These are phyloP conservation scores for Belonocnema kinseyi DNA, from an alignment of 1,140 invertebrate genomes.

Conservation along the genomic window DNA sequence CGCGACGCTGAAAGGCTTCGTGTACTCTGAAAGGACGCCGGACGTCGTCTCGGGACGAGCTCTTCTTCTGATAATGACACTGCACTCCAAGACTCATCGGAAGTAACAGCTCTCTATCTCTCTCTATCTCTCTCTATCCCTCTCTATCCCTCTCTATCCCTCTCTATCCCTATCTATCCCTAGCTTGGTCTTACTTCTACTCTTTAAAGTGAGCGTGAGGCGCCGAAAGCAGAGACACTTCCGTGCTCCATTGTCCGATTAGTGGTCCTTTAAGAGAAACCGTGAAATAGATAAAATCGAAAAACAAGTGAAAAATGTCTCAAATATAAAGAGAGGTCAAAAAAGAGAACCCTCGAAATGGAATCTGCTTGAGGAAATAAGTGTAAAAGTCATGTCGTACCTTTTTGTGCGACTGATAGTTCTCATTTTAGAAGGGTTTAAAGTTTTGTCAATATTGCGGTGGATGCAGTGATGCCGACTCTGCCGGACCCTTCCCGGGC, in stretches of 20 bases:
- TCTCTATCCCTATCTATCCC: not conserved
- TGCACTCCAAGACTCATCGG: slow-evolving; percentile 13
- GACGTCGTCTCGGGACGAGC: slow-evolving; percentile 25
- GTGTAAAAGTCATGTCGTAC: not conserved
- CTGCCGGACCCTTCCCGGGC: no score
- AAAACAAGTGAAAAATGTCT: no score
- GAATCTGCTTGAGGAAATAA: not conserved
- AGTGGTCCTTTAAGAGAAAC: no score
- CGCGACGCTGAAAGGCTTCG: slow-evolving; percentile 30
- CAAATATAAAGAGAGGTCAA: no score
- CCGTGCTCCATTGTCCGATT: no score
- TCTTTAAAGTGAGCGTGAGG: no score
- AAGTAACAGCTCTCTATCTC: not conserved
- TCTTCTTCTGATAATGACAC: slow-evolving; percentile 48
- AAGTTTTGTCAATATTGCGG: not conserved
- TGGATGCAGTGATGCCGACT: not conserved
- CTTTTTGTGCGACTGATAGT: not conserved
- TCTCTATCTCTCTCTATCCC: not conserved
- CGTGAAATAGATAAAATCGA: no score
- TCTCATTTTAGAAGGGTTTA: not conserved
- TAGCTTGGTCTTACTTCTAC: no score
- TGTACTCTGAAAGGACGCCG: slow-evolving; percentile 35
- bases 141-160: not conserved
- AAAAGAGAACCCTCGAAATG: no score
- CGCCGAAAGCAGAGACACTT: no score